Conservation (phyloP, 2,888 invertebrate genomes). For the Sinhomidia bicolor region DNA sequence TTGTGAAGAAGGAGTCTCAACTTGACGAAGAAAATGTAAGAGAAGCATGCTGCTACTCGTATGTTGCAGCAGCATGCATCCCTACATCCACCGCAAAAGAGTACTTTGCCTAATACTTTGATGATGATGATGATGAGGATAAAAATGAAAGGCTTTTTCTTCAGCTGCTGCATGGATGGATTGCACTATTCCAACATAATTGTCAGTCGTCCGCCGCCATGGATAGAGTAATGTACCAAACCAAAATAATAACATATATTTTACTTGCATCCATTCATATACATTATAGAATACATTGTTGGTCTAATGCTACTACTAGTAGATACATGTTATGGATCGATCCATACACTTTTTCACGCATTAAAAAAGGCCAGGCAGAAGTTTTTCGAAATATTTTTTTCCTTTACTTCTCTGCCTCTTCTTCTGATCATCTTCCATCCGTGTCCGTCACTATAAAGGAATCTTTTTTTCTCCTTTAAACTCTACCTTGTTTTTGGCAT, state of each 20-base stretch:
- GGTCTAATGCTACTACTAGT: no score
- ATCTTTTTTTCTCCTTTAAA: slow-evolving; percentile 12
- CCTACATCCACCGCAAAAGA: neutral
- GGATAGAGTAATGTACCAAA: neutral
- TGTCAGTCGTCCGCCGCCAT: slow-evolving; percentile 12
- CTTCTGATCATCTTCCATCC: slow-evolving; percentile 6
- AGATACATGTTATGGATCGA: neutral
- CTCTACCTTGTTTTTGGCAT: slow-evolving; percentile 29
- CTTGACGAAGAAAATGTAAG: neutral
- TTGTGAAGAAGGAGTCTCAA: slow-evolving; percentile 5
- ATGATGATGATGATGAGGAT: no score
- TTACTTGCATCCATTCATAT: neutral
- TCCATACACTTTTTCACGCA: neutral
- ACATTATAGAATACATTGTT: no score
- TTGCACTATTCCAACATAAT: slow-evolving; percentile 27
- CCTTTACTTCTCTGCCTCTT: no score
- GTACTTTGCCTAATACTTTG: slow-evolving; percentile 14
- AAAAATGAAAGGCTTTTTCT: slow-evolving; percentile 37
- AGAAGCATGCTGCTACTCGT: slow-evolving; percentile 28
- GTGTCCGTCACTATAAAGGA: slow-evolving; percentile 16
- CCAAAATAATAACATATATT: no score
- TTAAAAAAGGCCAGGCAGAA: neutral
- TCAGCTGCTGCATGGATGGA: slow-evolving; percentile 34
- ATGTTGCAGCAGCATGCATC: no score
- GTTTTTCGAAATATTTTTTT: neutral